Evolutionary conservation across 2,797 vertebrate genomes (phyloP).

Genomic region (Phylloscopus collybita): DNA sequence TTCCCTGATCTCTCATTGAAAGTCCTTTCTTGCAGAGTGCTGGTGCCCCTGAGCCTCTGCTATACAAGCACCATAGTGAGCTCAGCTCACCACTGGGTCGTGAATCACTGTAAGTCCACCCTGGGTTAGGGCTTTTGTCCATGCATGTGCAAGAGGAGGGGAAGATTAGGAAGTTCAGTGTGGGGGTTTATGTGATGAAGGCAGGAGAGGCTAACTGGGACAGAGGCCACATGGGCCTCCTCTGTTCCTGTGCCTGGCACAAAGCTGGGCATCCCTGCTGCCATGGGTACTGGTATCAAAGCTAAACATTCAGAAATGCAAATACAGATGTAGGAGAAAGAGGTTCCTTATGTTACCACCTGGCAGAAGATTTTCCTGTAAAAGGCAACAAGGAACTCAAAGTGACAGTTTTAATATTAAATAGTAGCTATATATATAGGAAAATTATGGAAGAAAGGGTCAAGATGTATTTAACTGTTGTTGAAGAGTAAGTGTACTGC

Average conservation of each 20-base stretch:
- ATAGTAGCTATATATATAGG: not conserved
- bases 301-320: not conserved
- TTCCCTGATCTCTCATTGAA: not conserved
- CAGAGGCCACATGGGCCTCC: rapidly evolving
- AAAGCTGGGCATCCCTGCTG: not conserved
- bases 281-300: not conserved
- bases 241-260: not conserved
- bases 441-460: not conserved
- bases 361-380: not conserved
- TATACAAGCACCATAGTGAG: not conserved
- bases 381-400: not conserved
- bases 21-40: not conserved
- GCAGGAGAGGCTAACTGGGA: not conserved
- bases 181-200: not conserved
- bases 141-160: rapidly evolving
- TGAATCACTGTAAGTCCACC: not conserved
- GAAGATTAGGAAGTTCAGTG: not conserved
- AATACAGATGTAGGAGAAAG: not conserved
- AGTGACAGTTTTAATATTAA: not conserved
- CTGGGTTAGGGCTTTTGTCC: not conserved
- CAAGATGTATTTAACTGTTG: not conserved
- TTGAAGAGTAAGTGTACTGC: not conserved
- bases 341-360: not conserved
- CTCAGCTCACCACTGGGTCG: not conserved
- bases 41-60: not conserved